These are phyloP conservation scores for Napeogenes sylphis DNA, from an alignment of 2,888 invertebrate genomes.

Conservation along the genomic window DNA sequence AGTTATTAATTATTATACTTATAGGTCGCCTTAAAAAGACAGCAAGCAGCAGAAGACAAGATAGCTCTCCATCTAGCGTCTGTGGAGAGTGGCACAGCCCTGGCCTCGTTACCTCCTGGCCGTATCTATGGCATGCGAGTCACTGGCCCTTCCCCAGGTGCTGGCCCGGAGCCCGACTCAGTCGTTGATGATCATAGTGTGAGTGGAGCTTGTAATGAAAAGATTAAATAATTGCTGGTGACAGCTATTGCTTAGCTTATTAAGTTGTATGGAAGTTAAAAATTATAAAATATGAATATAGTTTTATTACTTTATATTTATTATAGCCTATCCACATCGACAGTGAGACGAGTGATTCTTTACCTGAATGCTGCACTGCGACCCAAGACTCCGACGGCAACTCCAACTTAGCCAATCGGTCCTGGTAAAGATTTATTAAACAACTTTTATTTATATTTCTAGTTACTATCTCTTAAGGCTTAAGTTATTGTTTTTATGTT, in stretches of 20 bases:
- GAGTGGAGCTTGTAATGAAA: constrained; percentile 28
- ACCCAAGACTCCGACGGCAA: constrained; percentile 61
- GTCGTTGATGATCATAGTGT: constrained; percentile 64
- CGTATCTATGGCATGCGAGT: constrained; percentile 93
- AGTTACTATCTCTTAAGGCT: too few relatives aligned
- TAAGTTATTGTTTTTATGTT: background rate
- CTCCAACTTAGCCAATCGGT: constrained; percentile 32
- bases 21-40: constrained; percentile 95
- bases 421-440: constrained; percentile 23
- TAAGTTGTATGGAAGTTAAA: background rate
- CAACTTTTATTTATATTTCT: constrained; percentile 2
- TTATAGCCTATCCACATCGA: constrained; percentile 69
- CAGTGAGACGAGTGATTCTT: constrained; percentile 70
- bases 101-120: constrained; percentile 90
- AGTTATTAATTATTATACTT: background rate
- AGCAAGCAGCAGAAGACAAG: constrained; percentile 98
- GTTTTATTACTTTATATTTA: background rate
- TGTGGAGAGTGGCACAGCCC: constrained; percentile 67
- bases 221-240: background rate
- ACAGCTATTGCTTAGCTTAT: background rate
- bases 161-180: constrained; percentile 68
- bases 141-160: constrained; percentile 82
- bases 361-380: constrained; percentile 63
- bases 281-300: background rate
- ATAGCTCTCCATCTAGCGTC: constrained; percentile 94